Evolutionary conservation across 2,888 invertebrate species (phyloP).

Genomic region (Alviniconcha strummeri): DNA sequence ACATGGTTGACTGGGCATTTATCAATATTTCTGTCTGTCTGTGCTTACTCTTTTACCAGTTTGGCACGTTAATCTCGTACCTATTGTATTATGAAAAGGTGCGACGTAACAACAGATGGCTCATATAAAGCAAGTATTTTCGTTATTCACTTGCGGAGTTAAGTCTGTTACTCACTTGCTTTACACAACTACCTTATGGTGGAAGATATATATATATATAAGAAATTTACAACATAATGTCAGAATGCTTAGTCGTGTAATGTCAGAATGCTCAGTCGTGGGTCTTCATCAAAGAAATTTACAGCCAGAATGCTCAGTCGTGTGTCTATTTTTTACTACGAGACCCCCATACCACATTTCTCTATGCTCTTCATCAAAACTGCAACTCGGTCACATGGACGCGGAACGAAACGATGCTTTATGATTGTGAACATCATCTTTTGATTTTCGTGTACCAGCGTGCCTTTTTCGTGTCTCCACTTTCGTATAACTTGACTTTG

Average conservation of each 20-base stretch:
- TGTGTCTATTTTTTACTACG: not conserved
- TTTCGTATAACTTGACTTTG: not conserved
- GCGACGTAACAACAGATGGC: not conserved
- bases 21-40: not conserved
- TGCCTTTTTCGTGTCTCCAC: not conserved
- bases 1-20: slow-evolving; percentile 24
- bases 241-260: not conserved
- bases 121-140: not conserved
- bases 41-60: not conserved
- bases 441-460: not conserved
- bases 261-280: not conserved
- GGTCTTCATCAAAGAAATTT: not conserved
- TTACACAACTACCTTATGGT: not conserved
- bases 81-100: not conserved
- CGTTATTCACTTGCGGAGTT: not conserved
- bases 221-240: not conserved
- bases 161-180: not conserved
- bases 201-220: not conserved
- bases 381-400: not conserved
- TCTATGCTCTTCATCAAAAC: not conserved
- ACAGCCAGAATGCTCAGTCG: too few species aligned
- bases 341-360: not conserved
- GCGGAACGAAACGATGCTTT: not conserved
- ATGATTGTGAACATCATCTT: not conserved
- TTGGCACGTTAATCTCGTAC: not conserved